Base-by-base conservation (phyloP, 2,888 invertebrate genomes). In the Creontiades dilutus region DNA sequence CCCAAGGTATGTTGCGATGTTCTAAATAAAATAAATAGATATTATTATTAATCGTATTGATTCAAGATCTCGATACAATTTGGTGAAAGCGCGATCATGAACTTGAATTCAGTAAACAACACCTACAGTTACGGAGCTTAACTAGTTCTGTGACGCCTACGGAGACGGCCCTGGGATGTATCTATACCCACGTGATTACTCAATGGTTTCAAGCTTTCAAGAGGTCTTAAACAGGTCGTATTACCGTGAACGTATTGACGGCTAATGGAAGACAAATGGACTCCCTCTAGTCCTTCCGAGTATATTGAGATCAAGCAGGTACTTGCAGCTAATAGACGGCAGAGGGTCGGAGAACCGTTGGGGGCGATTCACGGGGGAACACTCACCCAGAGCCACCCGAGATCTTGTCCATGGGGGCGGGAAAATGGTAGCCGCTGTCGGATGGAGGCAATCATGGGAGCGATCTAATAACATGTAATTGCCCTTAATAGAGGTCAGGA, bases 1-100 rank as follows among this genome's bases (percentile, higher is more conserved):
- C 96, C 96, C 93, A 97, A 97, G 97, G 97, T 97, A 95, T 95
- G 95, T 93, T 7, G 37, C 7, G 7, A 37, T 4, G 3, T 4
- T 37, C 37, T 4, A 4, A 37, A 37, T 37, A 7, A 37, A 37
- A 4, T 37, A 37, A 2, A 4, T 37, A 37, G 37, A 37, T 37
- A 37, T n/a, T n/a, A n/a, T n/a, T 37, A 37, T 37, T 37, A 37
- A 37, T 7, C 37, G 37, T 37, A 37, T 37, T 37, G 37, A 37
- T 37, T 37, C 3, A 37, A 7, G 37, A 37, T 37, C n/a, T n/a
- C n/a, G n/a, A n/a, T n/a, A n/a, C n/a, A n/a, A n/a, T n/a, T n/a
- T n/a, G n/a, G n/a, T n/a, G n/a, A n/a, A n/a, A n/a, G n/a, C n/a
- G n/a, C n/a, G n/a, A n/a, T n/a, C n/a, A n/a, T n/a, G n/a, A n/a